A percentile compares a stretch with the other conserved stretches of the same genome.
Conservation (phyloP, 2,113 vertebrate genomes). For the Antennarius striatus region DNA sequence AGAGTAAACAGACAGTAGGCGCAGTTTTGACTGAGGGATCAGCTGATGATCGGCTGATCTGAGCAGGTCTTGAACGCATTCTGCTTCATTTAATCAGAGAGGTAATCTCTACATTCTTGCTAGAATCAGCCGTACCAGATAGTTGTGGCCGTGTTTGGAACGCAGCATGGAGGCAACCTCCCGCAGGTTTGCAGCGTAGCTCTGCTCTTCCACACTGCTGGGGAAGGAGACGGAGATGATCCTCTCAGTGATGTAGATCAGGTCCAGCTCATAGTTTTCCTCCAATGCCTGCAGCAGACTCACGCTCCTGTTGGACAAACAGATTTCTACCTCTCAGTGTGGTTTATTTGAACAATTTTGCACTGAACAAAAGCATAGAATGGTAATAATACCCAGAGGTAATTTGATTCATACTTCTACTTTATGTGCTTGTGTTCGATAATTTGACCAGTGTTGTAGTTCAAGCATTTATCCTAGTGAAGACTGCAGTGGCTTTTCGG, state of each 20-base stretch:
- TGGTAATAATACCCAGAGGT: constrained; percentile 26
- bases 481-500: too few relatives aligned
- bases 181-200: constrained; percentile 88
- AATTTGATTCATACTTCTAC: constrained; percentile 38
- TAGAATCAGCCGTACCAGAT: constrained; percentile 80
- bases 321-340: background rate
- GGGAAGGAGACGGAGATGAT: constrained; percentile 95
- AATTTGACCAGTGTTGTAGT: background rate
- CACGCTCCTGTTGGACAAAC: constrained; percentile 72
- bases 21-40: background rate
- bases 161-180: constrained; percentile 97
- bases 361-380: background rate
- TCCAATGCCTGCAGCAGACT: constrained; percentile 87
- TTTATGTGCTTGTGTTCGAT: constrained; percentile 18
- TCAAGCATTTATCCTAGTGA: background rate
- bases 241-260: constrained; percentile 89
- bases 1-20: too few relatives aligned
- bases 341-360: background rate
- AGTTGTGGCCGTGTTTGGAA: constrained; percentile 95
- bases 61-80: too few relatives aligned
- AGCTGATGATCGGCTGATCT: constrained; percentile 26
- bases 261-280: constrained; percentile 94
- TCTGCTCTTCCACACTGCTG: constrained; percentile 86
- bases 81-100: background rate
- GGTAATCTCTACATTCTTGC: background rate